Evolutionary conservation across 2,113 vertebrate species (phyloP).

Genomic region (Charina bottae): DNA sequence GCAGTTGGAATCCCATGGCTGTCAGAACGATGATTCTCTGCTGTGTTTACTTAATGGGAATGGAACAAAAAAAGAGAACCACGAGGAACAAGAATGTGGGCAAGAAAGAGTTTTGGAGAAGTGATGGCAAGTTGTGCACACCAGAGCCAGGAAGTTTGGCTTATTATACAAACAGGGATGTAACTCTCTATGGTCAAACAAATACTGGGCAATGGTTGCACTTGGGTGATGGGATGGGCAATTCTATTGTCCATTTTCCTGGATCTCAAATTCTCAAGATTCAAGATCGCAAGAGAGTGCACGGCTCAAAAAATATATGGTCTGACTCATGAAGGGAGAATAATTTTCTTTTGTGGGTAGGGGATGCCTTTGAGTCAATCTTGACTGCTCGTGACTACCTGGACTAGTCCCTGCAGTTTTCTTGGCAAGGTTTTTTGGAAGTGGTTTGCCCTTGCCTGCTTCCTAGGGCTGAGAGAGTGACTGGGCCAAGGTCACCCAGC

Average conservation of each 20-base stretch:
- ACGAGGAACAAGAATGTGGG: slow-evolving; percentile 40
- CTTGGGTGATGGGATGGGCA: not conserved
- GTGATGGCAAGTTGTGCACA: slow-evolving; percentile 8
- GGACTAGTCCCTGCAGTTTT: not conserved
- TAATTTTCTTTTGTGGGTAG: not conserved
- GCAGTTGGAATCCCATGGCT: slow-evolving; percentile 1
- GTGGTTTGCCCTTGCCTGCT: not conserved
- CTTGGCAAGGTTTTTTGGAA: not conserved
- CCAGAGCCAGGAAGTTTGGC: slow-evolving; percentile 49
- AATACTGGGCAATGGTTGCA: not conserved
- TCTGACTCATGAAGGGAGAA: not conserved
- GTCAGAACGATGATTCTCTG: slow-evolving; percentile 1
- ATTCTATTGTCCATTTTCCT: not conserved
- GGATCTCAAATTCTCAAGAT: not conserved
- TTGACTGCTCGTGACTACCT: not conserved
- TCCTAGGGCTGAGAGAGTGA: not conserved
- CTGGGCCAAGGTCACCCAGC: not conserved
- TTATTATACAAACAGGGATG: slow-evolving; percentile 47
- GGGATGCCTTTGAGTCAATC: not conserved
- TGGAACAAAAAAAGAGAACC: slow-evolving; percentile 23
- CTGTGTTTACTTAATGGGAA: slow-evolving; percentile 35
- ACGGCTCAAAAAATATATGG: not conserved
- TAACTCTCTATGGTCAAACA: slow-evolving; percentile 12
- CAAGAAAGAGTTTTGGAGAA: slow-evolving; percentile 35
- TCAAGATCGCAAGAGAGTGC: not conserved